Conservation (phyloP, 2,113 vertebrate genomes). For the Zapornia atra region DNA sequence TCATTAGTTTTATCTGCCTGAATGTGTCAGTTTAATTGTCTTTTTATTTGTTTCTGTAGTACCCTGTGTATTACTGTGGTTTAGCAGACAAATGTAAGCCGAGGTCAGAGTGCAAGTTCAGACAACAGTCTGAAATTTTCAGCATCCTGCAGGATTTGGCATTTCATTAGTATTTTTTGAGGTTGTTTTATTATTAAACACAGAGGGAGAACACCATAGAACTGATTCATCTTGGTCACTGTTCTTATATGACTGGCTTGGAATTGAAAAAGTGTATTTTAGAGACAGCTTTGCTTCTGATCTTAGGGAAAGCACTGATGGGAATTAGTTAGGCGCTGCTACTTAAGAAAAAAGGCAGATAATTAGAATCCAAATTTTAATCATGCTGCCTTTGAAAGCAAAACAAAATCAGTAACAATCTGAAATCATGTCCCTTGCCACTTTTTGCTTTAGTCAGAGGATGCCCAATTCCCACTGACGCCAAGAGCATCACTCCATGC, state of each 20-base stretch:
- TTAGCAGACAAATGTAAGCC: background rate
- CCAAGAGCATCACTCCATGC: background rate
- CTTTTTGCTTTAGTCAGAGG: background rate
- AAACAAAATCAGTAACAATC: conserved; percentile 18
- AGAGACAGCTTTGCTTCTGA: conserved; percentile 33
- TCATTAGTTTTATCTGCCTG: background rate
- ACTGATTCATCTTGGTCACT: background rate
- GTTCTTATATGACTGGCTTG: background rate
- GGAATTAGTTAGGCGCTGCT: conserved; percentile 6
- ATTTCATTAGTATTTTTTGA: background rate
- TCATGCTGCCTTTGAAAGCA: conserved; percentile 2
- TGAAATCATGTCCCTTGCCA: background rate
- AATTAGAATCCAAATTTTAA: conserved; percentile 40
- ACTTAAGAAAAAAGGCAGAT: background rate
- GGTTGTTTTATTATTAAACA: conserved; percentile 21
- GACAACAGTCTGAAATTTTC: background rate
- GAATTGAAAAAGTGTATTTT: background rate
- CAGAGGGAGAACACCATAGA: background rate
- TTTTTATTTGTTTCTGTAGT: background rate
- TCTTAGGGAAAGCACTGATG: background rate
- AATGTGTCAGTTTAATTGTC: background rate
- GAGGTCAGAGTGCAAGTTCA: background rate
- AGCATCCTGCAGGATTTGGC: background rate
- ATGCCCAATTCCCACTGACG: background rate
- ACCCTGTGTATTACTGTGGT: background rate